Evolutionary conservation across 2,888 invertebrate genomes (phyloP).

Genomic region (Acanthococcus lagerstroemiae): DNA sequence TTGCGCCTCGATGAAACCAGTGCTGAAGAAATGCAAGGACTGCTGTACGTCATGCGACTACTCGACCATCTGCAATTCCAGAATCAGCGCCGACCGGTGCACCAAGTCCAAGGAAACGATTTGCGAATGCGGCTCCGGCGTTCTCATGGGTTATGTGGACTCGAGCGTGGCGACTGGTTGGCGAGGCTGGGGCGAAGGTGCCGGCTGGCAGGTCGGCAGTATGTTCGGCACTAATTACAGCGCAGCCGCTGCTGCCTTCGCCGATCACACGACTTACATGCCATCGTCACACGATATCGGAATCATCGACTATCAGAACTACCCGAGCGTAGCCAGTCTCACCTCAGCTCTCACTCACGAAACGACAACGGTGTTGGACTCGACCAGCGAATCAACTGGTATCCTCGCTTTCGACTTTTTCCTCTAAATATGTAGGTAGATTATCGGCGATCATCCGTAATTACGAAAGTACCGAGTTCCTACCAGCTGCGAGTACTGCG

Average conservation of each 20-base stretch:
- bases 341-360: slow-evolving; percentile 4
- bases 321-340: background rate
- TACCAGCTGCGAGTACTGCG: background rate
- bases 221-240: background rate
- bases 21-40: slow-evolving; percentile 16
- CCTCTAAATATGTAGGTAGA: background rate
- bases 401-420: slow-evolving; percentile 17
- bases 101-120: background rate
- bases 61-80: background rate
- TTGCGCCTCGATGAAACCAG: slow-evolving; percentile 5
- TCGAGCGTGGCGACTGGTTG: slow-evolving; percentile 5
- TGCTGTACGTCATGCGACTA: slow-evolving; percentile 19
- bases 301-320: background rate
- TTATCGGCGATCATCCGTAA: background rate
- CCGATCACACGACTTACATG: background rate
- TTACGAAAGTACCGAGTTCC: background rate
- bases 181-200: slow-evolving; percentile 26
- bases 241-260: background rate
- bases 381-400: slow-evolving; percentile 10
- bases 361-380: slow-evolving; percentile 8
- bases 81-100: background rate
- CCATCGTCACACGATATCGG: background rate
- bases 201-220: slow-evolving; percentile 12
- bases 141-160: slow-evolving; percentile 10
- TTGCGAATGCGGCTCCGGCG: slow-evolving; percentile 12